Base-by-base conservation (phyloP, 2,888 invertebrate species). In the Tachystola acroxantha region DNA sequence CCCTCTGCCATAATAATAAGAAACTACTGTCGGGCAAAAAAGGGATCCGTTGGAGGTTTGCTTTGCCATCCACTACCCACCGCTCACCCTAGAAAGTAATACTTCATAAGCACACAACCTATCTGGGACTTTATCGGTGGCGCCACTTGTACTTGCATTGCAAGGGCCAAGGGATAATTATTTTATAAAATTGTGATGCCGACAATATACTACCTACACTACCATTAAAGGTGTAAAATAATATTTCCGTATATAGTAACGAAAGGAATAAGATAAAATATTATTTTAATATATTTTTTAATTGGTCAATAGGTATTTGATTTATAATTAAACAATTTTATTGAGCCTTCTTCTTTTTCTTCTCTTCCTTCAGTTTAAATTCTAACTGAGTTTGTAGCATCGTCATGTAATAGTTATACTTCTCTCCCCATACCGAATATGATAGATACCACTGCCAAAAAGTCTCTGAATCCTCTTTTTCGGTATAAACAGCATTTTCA, bases 361-460 rank as follows among this genome's bases (percentile, higher is more conserved):
- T 73, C 2, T 81, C 81, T 1, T 53, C 53, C 54, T 85, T 84
- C 14, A 68, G 10, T 54, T 79, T 84, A 33, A 63, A 65, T 3
- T 36, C 32, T 2, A 65, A 51, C 42, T 86, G 85, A 7, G 69
- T 64, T 9, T 72, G 72, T 4, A 77, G 34, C 75, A 79, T 77
- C 1, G 51, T 11, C 68, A 68, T 65, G 29, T 69, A 76, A 14
- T 79, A 73, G 12, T 54, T 1, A 38, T 64, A 72, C 47, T 67
- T 75, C 26, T 45, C 35, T 19, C 74, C 79, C 69, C 65, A 79
- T 2, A 68, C 71, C 2, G 71, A 80, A 51, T 67, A 79, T 12
- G 57, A 58, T 36, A 53, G 48, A 50, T 89, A 90, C 88, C 89
- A 90, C 28, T 80, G 66, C 26, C 59, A 55, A 39, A 70, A 89